Evolutionary conservation across 1,140 invertebrate genomes (phyloP).

Genomic region (Anoplolepis gracilipes): DNA sequence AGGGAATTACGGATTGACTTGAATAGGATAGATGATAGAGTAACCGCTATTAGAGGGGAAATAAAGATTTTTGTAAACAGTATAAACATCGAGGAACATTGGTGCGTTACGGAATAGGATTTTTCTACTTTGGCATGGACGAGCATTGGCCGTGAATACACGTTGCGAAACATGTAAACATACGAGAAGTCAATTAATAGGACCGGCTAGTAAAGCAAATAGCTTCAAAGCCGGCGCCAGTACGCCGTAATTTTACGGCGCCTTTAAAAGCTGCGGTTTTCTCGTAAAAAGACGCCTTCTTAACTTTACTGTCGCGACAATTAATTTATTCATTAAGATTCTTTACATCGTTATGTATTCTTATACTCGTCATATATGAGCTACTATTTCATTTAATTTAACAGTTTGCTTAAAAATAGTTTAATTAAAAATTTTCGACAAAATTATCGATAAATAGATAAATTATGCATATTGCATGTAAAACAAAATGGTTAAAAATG

Average conservation of each 20-base stretch:
- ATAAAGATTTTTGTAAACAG: conserved; percentile 71
- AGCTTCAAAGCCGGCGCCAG: conserved; percentile 37
- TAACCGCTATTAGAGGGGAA: conserved; percentile 15
- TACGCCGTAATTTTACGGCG: conserved; percentile 44
- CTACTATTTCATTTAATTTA: background rate
- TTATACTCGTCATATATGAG: background rate
- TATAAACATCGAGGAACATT: conserved; percentile 73
- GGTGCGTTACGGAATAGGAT: conserved; percentile 75
- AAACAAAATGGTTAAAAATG: background rate
- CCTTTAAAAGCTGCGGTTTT: conserved; percentile 29
- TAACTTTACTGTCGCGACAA: conserved; percentile 8
- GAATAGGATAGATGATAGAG: background rate
- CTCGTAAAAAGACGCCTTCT: background rate
- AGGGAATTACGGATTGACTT: conserved; percentile 20
- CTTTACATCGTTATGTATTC: background rate
- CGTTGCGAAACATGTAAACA: conserved; percentile 36
- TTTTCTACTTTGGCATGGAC: conserved; percentile 52
- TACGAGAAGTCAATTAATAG: conserved; percentile 51
- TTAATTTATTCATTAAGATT: conserved; percentile 19
- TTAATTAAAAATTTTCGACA: background rate
- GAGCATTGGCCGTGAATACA: conserved; percentile 50
- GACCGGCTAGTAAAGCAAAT: conserved; percentile 29
- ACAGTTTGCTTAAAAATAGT: background rate
- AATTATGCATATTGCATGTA: background rate
- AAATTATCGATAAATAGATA: background rate